phyloP scores from a whole-genome alignment of 2,113 vertebrate genomes.

The Ictidomys tridecemlineatus region DNA sequence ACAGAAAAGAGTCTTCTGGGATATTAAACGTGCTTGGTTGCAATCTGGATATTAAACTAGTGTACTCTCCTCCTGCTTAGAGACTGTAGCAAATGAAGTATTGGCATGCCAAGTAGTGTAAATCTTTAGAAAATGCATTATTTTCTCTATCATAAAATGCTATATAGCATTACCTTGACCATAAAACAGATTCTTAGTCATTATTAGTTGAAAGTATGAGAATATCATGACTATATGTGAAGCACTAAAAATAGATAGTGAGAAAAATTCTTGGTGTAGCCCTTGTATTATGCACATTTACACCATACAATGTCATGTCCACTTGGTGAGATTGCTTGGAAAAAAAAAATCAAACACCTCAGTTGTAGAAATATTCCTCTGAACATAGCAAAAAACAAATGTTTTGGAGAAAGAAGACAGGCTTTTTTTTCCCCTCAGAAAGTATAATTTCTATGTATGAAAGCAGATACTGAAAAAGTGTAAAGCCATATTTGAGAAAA shows the following conservation, averaged over 20 bases:
- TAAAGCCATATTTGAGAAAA: neutral
- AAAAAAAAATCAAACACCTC: neutral
- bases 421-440: neutral
- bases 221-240: neutral
- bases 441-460: neutral
- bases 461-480: neutral
- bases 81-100: neutral
- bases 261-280: neutral
- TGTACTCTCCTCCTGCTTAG: neutral
- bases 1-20: neutral
- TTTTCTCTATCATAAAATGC: conserved; percentile 26
- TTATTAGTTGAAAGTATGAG: conserved; percentile 1
- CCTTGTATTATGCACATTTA: neutral
- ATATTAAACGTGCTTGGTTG: neutral
- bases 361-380: neutral
- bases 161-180: neutral
- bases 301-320: neutral
- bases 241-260: conserved; percentile 24
- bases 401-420: neutral
- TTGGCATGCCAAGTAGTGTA: neutral
- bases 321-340: neutral
- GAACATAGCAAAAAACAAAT: neutral
- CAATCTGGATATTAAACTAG: neutral
- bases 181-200: conserved; percentile 1
- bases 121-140: conserved; percentile 35